Evolutionary conservation across 2,113 vertebrate species (phyloP), one percentile per base, ranked within the genome.

Genomic region (Paradisaea rubra): DNA sequence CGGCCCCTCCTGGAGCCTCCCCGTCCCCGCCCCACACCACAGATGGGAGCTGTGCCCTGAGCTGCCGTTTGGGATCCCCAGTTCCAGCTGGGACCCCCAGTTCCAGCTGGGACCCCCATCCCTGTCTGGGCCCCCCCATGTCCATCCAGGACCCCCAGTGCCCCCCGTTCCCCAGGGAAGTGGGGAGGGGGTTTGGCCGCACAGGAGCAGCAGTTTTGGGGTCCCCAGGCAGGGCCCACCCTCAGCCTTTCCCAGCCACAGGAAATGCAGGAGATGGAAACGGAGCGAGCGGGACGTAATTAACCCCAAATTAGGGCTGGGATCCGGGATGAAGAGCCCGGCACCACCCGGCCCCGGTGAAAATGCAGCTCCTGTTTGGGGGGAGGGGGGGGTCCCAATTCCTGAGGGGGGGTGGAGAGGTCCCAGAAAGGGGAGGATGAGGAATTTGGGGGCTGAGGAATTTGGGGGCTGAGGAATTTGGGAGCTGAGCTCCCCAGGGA

Each of bases 171-270:
- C 20, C 35, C 37, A 1, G 45, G 24, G 16, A 7, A 3, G 13
- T 8, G 10, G n/a, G 5, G 33, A 15, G 39, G 30, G 47, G 39
- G 50, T 6, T 10, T 16, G 30, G 30, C 42, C 41, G 33, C 15
- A 2, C 25, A 4, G 52, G 22, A 57, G 0, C 5, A 4, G 5
- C 8, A 10, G 3, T 21, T 79, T 31, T 27, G 60, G 83, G 73
- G 71, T 74, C 47, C n/a, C 25, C 27, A 2, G 4, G 41, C 4
- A 35, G 35, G 35, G 21, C 37, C 24, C 10, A 1, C 4, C 21
- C 21, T 0, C 5, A 0, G n/a, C 35, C 1, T 53, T 83, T 80
- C 88, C 61, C 91, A 59, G 12, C 9, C 15, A 0, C 11, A 0
- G 28, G n/a, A 33, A 22, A 39, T 39, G 39, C 64, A 33, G 88